Percentiles rank a stretch among this genome's conserved stretches.
These are phyloP conservation scores for Leptodactylus fallax DNA, from an alignment of 2,797 vertebrate species.

Conservation along the genomic window DNA sequence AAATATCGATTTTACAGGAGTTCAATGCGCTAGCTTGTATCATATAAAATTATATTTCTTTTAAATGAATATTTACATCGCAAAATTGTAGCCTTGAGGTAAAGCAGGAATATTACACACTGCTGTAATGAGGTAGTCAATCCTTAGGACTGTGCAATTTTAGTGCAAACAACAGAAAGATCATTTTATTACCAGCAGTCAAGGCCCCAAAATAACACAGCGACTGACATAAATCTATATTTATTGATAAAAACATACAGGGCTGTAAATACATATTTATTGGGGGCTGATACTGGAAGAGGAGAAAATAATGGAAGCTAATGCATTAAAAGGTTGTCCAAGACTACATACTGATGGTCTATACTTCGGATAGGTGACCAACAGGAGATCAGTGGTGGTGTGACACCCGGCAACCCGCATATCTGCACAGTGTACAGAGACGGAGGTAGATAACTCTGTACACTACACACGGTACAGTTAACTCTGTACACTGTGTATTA, in stretches of 20 bases:
- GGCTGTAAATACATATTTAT: background rate
- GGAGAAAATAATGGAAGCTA: background rate
- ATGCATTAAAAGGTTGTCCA: background rate
- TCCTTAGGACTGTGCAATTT: conserved; percentile 22
- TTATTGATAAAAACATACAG: background rate
- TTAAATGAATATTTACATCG: conserved; percentile 54
- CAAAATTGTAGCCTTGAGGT: conserved; percentile 32
- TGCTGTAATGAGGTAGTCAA: conserved; percentile 19
- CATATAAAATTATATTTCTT: conserved; percentile 40
- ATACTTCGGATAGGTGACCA: too few relatives aligned
- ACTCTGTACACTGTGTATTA: too few relatives aligned
- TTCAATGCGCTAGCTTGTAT: conserved; percentile 18
- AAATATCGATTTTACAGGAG: conserved; percentile 40
- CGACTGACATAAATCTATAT: background rate
- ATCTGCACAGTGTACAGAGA: too few relatives aligned
- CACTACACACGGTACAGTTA: too few relatives aligned
- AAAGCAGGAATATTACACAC: conserved; percentile 12
- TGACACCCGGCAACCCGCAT: too few relatives aligned
- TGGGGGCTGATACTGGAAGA: background rate
- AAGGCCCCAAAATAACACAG: background rate
- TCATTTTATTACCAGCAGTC: conserved; percentile 31
- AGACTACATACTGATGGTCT: too few relatives aligned
- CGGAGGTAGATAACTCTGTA: too few relatives aligned
- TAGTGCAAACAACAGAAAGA: conserved; percentile 31
- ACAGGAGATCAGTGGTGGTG: too few relatives aligned